These are phyloP conservation scores for Oreochromis spilurus DNA, from an alignment of 2,113 vertebrate genomes.

Conservation along the genomic window DNA sequence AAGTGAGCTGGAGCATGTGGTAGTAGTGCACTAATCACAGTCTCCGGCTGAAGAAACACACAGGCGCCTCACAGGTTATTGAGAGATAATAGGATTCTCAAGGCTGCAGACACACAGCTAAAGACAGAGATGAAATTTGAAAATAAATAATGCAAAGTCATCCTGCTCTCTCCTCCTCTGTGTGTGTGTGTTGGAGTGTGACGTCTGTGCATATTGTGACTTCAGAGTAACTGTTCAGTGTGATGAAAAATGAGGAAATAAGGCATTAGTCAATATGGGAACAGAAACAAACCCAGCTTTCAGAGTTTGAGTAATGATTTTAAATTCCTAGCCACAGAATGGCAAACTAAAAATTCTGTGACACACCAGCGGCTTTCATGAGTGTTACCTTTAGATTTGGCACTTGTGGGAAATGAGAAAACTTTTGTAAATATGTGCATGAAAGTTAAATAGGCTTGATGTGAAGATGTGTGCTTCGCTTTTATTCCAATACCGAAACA, in stretches of 20 bases:
- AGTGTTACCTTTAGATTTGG: background rate
- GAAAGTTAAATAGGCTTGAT: background rate
- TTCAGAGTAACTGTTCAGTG: background rate
- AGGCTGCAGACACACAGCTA: constrained; percentile 45
- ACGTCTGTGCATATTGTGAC: background rate
- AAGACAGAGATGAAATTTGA: constrained; percentile 49
- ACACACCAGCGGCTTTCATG: background rate
- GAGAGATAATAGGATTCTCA: constrained; percentile 68
- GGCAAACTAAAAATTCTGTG: background rate
- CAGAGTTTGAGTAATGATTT: background rate
- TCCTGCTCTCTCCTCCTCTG: background rate
- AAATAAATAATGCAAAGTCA: constrained; percentile 60
- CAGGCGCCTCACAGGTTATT: constrained; percentile 56
- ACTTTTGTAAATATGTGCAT: background rate
- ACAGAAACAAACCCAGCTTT: background rate
- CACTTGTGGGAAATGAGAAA: background rate
- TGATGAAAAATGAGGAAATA: constrained; percentile 34
- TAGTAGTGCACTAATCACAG: constrained; percentile 53
- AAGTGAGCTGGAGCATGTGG: constrained; percentile 53
- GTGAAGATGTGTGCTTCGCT: background rate
- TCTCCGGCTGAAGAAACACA: constrained; percentile 54
- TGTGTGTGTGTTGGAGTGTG: background rate
- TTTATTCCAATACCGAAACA: background rate
- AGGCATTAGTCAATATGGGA: background rate
- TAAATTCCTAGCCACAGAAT: background rate